A percentile compares a stretch with the other conserved stretches of the same genome.
These are phyloP conservation scores for Phaonia tiefii DNA, from an alignment of 2,888 invertebrate species.

Conservation along the genomic window DNA sequence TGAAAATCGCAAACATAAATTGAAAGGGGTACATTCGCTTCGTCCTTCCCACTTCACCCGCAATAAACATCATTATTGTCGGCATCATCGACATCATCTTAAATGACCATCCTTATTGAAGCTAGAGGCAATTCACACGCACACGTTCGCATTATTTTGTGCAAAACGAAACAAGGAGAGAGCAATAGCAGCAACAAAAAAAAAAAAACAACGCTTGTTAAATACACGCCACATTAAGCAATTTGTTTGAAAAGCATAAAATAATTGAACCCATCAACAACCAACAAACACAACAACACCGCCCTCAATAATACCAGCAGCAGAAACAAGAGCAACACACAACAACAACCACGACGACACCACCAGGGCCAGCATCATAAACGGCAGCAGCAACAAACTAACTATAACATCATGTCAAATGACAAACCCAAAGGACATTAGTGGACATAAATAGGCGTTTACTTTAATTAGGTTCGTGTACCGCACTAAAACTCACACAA, in stretches of 20 bases:
- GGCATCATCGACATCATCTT: constrained; percentile 8
- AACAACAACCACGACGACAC: constrained; percentile 23
- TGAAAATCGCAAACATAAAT: constrained; percentile 13
- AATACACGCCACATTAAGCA: constrained; percentile 78
- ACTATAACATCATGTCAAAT: constrained; percentile 47
- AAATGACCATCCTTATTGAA: not conserved
- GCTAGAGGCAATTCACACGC: constrained; percentile 3
- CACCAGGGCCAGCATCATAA: constrained; percentile 6
- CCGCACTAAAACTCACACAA: constrained; percentile 43
- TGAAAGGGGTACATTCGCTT: constrained; percentile 13
- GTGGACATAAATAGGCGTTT: constrained; percentile 59
- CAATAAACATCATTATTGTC: not conserved
- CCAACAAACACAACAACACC: constrained; percentile 42
- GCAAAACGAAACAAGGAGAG: not conserved
- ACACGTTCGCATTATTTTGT: not conserved
- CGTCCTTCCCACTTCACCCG: no score
- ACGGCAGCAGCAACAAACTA: constrained; percentile 32
- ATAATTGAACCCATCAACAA: constrained; percentile 78
- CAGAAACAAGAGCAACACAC: constrained; percentile 19
- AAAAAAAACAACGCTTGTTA: constrained; percentile 47
- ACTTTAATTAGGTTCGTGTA: constrained; percentile 59
- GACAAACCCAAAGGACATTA: constrained; percentile 55
- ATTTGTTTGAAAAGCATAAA: constrained; percentile 77
- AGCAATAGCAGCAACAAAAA: not conserved
- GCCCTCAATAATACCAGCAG: constrained; percentile 21